Conservation (phyloP, 2,113 vertebrate genomes). For the Rhynchomys soricoides region DNA sequence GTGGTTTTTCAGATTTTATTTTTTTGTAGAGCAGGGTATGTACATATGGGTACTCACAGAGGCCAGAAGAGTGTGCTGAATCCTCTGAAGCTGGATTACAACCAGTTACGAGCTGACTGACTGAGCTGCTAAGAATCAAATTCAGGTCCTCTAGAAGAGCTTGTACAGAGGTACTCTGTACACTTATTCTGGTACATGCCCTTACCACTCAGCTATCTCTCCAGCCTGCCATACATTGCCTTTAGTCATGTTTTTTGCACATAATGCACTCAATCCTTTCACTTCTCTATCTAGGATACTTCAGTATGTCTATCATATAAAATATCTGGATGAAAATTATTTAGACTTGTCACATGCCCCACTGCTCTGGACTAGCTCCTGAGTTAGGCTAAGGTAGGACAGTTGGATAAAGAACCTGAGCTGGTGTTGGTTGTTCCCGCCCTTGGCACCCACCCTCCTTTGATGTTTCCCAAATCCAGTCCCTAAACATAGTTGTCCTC, state of each 20-base stretch:
- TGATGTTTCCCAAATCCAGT: background rate
- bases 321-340: background rate
- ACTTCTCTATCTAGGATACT: background rate
- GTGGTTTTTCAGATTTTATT: background rate
- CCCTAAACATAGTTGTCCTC: too few relatives aligned
- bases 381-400: background rate
- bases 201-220: background rate
- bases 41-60: background rate
- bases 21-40: background rate
- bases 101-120: background rate
- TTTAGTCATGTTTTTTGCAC: rapidly evolving
- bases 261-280: background rate
- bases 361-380: background rate
- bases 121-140: background rate
- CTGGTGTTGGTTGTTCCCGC: background rate
- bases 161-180: background rate
- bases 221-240: background rate
- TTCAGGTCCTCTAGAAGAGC: background rate
- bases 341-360: background rate
- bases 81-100: background rate
- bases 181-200: background rate
- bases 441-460: background rate
- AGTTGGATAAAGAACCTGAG: background rate
- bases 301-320: background rate
- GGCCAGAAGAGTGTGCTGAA: background rate